Conservation (phyloP, 2,888 invertebrate species). For the Periphyllus acericola region DNA sequence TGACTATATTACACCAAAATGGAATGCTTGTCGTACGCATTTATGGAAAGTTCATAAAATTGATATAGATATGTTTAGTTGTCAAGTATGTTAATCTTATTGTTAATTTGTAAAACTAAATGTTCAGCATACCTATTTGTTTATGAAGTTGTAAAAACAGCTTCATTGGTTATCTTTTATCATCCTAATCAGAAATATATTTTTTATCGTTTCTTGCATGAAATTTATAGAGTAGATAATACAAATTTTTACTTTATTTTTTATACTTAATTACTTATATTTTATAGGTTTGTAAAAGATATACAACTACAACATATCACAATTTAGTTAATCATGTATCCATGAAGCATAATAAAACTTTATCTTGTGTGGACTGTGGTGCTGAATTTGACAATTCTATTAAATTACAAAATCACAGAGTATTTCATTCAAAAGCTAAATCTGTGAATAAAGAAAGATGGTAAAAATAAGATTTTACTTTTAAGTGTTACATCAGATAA, state of each 20-base stretch:
- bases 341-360: conserved; percentile 51
- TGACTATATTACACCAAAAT: conserved; percentile 67
- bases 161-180: too few species aligned
- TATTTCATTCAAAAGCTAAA: conserved; percentile 54
- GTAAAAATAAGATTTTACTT: conserved; percentile 2
- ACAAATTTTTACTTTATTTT: background rate
- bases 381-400: conserved; percentile 44
- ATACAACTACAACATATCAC: conserved; percentile 56
- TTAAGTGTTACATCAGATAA: background rate
- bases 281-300: conserved; percentile 68
- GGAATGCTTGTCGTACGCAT: conserved; percentile 77
- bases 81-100: conserved; percentile 72
- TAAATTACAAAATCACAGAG: conserved; percentile 57
- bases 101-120: background rate
- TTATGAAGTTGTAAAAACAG: too few species aligned
- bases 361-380: conserved; percentile 53
- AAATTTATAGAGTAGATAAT: background rate
- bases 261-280: background rate
- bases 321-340: conserved; percentile 57
- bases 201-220: background rate
- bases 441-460: conserved; percentile 56
- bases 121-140: too few species aligned
- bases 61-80: conserved; percentile 82
- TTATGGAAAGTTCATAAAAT: conserved; percentile 81
- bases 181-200: too few species aligned